A percentile compares a stretch with the other conserved stretches of the same genome.
Evolutionary conservation across 2,888 invertebrate species (phyloP).

Genomic region (Apamea anceps): DNA sequence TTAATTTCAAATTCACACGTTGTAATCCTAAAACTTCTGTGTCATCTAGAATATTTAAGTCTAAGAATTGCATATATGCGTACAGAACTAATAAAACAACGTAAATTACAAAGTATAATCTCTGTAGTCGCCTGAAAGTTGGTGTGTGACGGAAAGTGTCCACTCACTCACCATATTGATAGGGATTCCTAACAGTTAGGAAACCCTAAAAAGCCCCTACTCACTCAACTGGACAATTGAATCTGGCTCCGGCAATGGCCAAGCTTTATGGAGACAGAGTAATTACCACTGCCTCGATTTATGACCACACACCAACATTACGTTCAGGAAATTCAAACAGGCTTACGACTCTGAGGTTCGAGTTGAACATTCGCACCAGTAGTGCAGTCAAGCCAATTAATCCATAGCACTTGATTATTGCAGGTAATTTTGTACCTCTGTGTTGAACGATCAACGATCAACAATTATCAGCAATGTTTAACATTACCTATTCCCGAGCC

Average conservation of each 20-base stretch:
- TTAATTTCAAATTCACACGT: constrained; percentile 14
- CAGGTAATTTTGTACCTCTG: constrained; percentile 63
- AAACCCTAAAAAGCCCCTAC: constrained; percentile 61
- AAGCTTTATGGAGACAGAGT: constrained; percentile 57
- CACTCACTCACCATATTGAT: constrained; percentile 41
- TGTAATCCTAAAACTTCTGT: neutral
- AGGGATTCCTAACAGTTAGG: constrained; percentile 56
- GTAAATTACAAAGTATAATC: neutral
- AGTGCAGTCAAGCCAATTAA: constrained; percentile 36
- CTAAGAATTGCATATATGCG: neutral
- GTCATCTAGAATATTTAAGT: neutral
- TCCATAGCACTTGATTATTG: constrained; percentile 36
- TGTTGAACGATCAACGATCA: constrained; percentile 68
- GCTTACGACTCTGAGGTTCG: constrained; percentile 9
- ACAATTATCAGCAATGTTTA: constrained; percentile 73
- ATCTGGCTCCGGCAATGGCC: constrained; percentile 52
- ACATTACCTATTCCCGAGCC: constrained; percentile 58
- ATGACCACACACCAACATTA: constrained; percentile 53
- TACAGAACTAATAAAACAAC: neutral
- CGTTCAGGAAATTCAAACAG: constrained; percentile 47
- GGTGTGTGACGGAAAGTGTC: constrained; percentile 29
- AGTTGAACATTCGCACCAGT: constrained; percentile 21
- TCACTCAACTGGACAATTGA: constrained; percentile 63
- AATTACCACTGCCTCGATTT: constrained; percentile 59
- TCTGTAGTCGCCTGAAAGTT: constrained; percentile 17